Base-by-base conservation (phyloP, 2,113 vertebrate genomes). In the Shinisaurus crocodilurus region DNA sequence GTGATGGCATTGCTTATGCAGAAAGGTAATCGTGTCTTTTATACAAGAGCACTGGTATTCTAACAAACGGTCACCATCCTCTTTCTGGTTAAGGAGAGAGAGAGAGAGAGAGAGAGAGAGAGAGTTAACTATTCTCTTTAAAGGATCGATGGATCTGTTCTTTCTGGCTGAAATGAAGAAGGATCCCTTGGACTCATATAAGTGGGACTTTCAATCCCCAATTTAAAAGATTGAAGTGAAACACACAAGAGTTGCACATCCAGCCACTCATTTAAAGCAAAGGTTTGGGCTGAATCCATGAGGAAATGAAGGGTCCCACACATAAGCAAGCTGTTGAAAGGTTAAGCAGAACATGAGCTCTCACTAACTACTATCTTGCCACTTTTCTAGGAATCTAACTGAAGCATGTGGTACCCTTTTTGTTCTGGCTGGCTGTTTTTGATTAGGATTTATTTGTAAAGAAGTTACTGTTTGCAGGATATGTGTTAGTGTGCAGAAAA, bases 1-100 rank as follows among this genome's bases (percentile, higher is more conserved):
- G 34, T 69, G 6, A n/a, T 93, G 40, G 65, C 85, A 95, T 34
- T 93, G 91, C 93, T 95, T 95, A 92, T 92, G 60, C 81, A 94
- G 94, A 91, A 94, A 94, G 32, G 10, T 82, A 93, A 93, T 93
- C 86, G 85, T 93, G 37, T 82, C 75, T 88, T 69, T 90, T 54
- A 88, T 40, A n/a, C 93, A 95, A 95, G 90, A 72, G 88, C 87
- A 94, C 76, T 77, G 0, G 16, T 94, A 95, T 77, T 90, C 82
- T 82, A 40, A 1, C 16, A 94, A 93, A 93, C 67, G 0, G 86
- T 88, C 76, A 92, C 6, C 45, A 91, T 63, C 43, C 45, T 85
- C 72, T 69, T 32, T 85, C 0, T 0, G 32, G 43, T 91, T 15
- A 65, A 9, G 48, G 37, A 63, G 93, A 93, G 91, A 32, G 77